These are phyloP conservation scores for Camelus bactrianus DNA, from an alignment of 2,113 vertebrate species.

Conservation along the genomic window DNA sequence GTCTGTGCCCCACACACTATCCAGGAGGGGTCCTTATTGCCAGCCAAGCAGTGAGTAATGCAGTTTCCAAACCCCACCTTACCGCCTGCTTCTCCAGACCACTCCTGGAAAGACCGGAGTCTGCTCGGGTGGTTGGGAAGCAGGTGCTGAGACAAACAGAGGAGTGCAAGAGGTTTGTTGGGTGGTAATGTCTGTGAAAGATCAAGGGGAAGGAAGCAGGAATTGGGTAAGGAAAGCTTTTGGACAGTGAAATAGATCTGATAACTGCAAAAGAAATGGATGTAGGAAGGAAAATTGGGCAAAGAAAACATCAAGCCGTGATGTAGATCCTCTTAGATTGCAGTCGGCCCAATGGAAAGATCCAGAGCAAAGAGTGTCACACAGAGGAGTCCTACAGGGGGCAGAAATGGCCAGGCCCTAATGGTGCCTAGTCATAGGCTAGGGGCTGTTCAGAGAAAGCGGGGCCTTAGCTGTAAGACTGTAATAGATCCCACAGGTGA, in stretches of 20 bases:
- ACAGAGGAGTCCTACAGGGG: neutral
- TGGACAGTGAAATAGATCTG: neutral
- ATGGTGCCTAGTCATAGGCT: neutral
- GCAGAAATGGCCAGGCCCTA: neutral
- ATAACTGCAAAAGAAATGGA: neutral
- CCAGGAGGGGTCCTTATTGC: neutral
- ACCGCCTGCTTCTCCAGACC: neutral
- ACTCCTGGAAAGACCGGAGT: neutral
- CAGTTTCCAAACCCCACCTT: neutral
- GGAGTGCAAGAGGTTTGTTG: neutral
- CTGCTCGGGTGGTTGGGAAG: neutral
- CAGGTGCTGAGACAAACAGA: neutral
- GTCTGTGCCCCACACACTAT: neutral
- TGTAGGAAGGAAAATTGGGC: neutral
- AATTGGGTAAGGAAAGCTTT: neutral
- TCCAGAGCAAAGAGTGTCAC: neutral
- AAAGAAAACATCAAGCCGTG: neutral
- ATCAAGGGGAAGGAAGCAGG: neutral
- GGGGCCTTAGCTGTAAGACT: neutral
- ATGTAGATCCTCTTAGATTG: neutral
- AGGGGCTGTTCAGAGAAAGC: neutral
- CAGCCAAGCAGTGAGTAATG: neutral
- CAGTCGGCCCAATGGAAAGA: neutral
- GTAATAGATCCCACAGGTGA: neutral
- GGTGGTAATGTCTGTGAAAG: neutral